Percentiles rank a stretch among this genome's conserved stretches.
These are phyloP conservation scores for Sus cebifrons DNA, from an alignment of 2,797 vertebrate genomes.

Conservation along the genomic window DNA sequence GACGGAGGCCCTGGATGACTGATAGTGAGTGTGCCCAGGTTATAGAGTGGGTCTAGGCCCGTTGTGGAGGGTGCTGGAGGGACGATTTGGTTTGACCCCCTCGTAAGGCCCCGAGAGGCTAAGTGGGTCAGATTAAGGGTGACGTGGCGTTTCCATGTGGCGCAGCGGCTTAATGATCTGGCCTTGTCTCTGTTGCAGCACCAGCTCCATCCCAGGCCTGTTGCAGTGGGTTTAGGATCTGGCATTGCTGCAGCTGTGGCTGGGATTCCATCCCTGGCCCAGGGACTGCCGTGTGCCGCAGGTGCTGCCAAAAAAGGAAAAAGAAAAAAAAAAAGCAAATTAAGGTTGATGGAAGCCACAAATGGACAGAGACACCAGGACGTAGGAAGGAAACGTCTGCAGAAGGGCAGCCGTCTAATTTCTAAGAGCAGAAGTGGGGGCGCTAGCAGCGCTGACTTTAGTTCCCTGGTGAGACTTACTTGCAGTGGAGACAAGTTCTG, in stretches of 20 bases:
- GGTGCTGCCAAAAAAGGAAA: no score
- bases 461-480: neutral
- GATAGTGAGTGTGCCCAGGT: rapidly evolving
- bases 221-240: no score
- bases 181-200: no score
- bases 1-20: rapidly evolving
- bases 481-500: neutral
- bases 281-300: no score
- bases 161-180: no score
- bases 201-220: no score
- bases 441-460: neutral
- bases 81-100: neutral
- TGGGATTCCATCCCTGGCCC: no score
- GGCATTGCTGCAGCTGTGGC: no score
- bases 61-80: no score
- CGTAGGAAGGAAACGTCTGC: neutral
- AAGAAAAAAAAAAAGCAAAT: neutral
- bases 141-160: no score
- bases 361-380: no score
- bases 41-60: neutral
- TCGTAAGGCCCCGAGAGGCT: neutral
- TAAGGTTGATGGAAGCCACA: neutral
- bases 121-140: neutral
- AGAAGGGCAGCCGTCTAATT: no score
- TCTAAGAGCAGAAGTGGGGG: neutral